A percentile compares a stretch with the other conserved stretches of the same genome.
Conservation (phyloP, 1,140 invertebrate species). For the Drosophila nannoptera region DNA sequence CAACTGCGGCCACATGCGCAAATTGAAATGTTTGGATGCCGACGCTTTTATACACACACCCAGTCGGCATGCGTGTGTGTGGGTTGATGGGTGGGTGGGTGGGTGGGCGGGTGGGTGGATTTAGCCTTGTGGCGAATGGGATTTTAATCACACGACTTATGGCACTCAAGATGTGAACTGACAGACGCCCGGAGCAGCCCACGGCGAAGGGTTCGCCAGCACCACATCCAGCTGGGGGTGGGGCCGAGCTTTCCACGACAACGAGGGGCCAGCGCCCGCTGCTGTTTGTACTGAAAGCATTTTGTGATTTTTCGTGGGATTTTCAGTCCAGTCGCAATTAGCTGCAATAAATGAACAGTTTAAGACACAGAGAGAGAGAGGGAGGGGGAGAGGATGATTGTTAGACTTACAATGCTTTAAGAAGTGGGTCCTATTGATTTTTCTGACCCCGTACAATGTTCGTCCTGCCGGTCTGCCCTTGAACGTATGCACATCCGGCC, state of each 20-base stretch:
- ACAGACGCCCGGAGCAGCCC: conserved; percentile 52
- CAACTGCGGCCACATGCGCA: conserved; percentile 67
- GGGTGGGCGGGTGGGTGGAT: conserved; percentile 50
- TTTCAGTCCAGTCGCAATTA: conserved; percentile 74
- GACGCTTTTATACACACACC: conserved; percentile 35
- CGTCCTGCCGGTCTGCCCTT: conserved; percentile 55
- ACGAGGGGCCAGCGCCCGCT: conserved; percentile 46
- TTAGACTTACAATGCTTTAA: conserved; percentile 39
- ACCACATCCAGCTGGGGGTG: conserved; percentile 13
- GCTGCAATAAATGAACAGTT: conserved; percentile 79
- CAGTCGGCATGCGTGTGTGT: not conserved
- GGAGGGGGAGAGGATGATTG: not conserved
- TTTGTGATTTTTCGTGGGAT: conserved; percentile 74
- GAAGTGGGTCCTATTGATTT: conserved; percentile 50
- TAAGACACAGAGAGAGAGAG: conserved; percentile 31
- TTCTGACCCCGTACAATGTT: conserved; percentile 36
- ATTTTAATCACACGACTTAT: conserved; percentile 79
- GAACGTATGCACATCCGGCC: conserved; percentile 69
- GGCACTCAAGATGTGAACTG: conserved; percentile 78
- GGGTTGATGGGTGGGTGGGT: conserved; percentile 21
- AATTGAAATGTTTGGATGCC: conserved; percentile 79
- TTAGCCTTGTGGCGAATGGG: conserved; percentile 78
- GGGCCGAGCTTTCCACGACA: conserved; percentile 42
- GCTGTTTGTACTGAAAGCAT: conserved; percentile 62
- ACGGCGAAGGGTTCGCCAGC: conserved; percentile 53